Conservation (phyloP, 2,797 vertebrate genomes). For the Microctenopoma lineatum region DNA sequence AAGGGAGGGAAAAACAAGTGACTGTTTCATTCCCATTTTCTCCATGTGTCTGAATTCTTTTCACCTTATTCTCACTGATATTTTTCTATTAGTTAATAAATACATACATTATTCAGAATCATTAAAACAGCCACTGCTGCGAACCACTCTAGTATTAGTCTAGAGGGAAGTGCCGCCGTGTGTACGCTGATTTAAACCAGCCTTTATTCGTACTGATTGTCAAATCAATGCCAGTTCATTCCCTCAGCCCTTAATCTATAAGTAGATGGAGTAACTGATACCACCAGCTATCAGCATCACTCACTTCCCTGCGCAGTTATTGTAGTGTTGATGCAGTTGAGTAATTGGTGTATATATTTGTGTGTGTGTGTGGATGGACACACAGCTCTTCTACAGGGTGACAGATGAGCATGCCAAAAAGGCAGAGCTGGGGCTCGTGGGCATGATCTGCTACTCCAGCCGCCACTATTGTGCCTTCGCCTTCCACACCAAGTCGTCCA, state of each 20-base stretch:
- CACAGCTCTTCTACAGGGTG: slow-evolving; percentile 95
- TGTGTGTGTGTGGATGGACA: slow-evolving; percentile 11
- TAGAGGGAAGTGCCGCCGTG: slow-evolving; percentile 21
- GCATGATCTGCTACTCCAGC: slow-evolving; percentile 97
- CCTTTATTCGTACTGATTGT: slow-evolving; percentile 45
- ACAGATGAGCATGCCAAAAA: slow-evolving; percentile 95
- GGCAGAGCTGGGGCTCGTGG: slow-evolving; percentile 92
- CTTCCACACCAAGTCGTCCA: slow-evolving; percentile 95
- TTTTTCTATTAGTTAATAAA: slow-evolving; percentile 10
- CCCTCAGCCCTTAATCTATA: slow-evolving; percentile 52
- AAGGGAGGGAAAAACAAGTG: slow-evolving; percentile 36
- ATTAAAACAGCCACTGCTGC: too few species aligned
- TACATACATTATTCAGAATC: too few species aligned
- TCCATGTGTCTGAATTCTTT: not conserved
- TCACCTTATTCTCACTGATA: not conserved
- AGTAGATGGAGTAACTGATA: slow-evolving; percentile 50
- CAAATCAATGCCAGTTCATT: slow-evolving; percentile 51
- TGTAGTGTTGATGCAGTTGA: slow-evolving; percentile 27
- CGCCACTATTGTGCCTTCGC: slow-evolving; percentile 97
- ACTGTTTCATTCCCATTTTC: slow-evolving; percentile 8
- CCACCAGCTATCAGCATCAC: slow-evolving; percentile 41
- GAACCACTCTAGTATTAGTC: not conserved
- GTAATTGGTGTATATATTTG: slow-evolving; percentile 33
- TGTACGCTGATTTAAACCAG: slow-evolving; percentile 34
- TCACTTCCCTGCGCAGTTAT: slow-evolving; percentile 41